Evolutionary conservation across 2,113 vertebrate genomes (phyloP), one percentile per base, ranked within the genome.

Genomic region (Scomber colias): DNA sequence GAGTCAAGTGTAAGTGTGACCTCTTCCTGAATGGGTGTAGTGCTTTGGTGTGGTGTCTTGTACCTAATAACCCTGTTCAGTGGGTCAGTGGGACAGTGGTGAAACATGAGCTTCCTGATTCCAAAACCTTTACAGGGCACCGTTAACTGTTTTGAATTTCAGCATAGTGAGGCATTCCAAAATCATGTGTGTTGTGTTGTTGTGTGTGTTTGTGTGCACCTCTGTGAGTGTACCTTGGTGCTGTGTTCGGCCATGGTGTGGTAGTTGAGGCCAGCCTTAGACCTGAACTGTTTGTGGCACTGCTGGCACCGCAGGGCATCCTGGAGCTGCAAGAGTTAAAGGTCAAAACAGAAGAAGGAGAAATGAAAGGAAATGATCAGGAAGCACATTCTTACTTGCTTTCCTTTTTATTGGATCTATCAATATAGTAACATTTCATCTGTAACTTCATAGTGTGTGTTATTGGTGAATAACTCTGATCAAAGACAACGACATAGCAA

Each of bases 211-310:
- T 31, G 30, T 5, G 55, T 30, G 49, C 9, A 45, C 35, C 35
- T 53, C 3, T 31, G 19, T 7, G 27, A 0, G 53, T 17, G 11
- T 95, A 98, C 97, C 97, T 99, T 98, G 91, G 95, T 95, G 77
- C 93, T 95, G 68, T 99, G 98, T 64, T 99, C 97, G 0, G 97
- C 96, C 97, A 99, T 97, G 78, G 95, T 97, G 93, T 99, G 98
- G 93, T 99, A 99, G 94, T 98, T 99, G 90, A 99, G 95, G n/a
- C 97, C 97, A 0, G 97, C 97, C 93, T 99, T 99, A 77, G 98
- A 99, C 85, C 98, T 96, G 94, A 99, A 99, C 90, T 99, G 97
- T 86, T 99, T 99, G 82, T 96, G 95, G 91, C 98, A 99, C 90
- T 97, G 97, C 80, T 98, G 97, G 94, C 98, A 99, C 93, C 97